Conservation (phyloP, 2,113 vertebrate species). For the Aspiorhynchus laticeps region DNA sequence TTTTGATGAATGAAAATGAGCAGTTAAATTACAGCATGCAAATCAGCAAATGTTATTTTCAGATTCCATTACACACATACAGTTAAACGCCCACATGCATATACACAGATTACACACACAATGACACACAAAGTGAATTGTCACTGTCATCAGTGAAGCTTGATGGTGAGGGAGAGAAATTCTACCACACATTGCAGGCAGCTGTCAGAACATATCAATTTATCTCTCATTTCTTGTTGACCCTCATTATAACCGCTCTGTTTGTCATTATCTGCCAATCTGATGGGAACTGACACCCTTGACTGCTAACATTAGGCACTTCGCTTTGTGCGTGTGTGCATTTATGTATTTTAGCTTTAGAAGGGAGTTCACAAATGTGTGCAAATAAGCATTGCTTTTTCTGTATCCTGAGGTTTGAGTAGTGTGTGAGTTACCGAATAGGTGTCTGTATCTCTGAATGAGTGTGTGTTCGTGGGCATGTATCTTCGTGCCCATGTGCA, state of each 20-base stretch:
- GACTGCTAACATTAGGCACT: slow-evolving; percentile 65
- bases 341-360: slow-evolving; percentile 58
- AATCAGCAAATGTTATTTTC: background rate
- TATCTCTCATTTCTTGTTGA: slow-evolving; percentile 64
- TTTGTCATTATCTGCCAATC: slow-evolving; percentile 67
- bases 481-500: background rate
- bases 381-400: background rate
- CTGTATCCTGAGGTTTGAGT: background rate
- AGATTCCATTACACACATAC: background rate
- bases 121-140: slow-evolving; percentile 31
- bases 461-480: background rate
- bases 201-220: slow-evolving; percentile 53
- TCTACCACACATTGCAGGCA: background rate
- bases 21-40: background rate
- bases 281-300: slow-evolving; percentile 68
- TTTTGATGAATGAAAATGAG: background rate
- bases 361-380: slow-evolving; percentile 54
- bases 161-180: slow-evolving; percentile 24
- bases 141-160: slow-evolving; percentile 31
- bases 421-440: background rate
- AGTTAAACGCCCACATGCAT: background rate
- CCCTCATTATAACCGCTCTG: slow-evolving; percentile 61
- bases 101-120: background rate
- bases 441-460: slow-evolving; percentile 32
- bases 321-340: slow-evolving; percentile 59